Evolutionary conservation across 2,113 vertebrate genomes (phyloP).

Genomic region (Danio rerio): DNA sequence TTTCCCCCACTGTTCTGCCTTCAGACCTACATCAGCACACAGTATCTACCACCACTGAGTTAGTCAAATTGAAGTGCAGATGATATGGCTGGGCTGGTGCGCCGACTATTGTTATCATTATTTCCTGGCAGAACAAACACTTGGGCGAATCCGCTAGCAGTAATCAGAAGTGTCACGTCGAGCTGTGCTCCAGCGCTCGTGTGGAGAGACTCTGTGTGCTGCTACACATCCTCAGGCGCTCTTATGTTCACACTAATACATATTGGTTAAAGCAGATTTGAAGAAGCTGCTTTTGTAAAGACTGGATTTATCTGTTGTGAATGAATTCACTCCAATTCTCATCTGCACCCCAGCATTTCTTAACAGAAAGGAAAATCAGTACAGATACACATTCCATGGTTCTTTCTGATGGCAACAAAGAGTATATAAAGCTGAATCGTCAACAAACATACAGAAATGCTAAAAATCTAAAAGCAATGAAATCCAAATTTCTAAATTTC

Average conservation of each 20-base stretch:
- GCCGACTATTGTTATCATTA: conserved; percentile 56
- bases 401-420: not conserved
- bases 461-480: not conserved
- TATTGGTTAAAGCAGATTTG: not conserved
- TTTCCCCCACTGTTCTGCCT: conserved; percentile 16
- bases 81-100: conserved; percentile 44
- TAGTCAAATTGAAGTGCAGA: conserved; percentile 54
- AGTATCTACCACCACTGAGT: conserved; percentile 57
- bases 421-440: not conserved
- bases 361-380: not conserved
- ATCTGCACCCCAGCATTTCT: not conserved
- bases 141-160: not conserved
- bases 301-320: not conserved
- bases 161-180: conserved; percentile 37
- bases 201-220: not conserved
- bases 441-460: not conserved
- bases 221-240: conserved; percentile 5
- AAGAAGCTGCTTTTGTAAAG: not conserved
- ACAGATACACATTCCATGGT: not conserved
- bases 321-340: not conserved
- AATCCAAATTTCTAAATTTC: not conserved
- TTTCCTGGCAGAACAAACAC: conserved; percentile 57
- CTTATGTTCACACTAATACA: not conserved
- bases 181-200: not conserved
- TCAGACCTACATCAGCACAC: conserved; percentile 52